Evolutionary conservation across 2,797 vertebrate genomes (phyloP), one percentile per base, ranked within the genome.

Genomic region (Falco cherrug): DNA sequence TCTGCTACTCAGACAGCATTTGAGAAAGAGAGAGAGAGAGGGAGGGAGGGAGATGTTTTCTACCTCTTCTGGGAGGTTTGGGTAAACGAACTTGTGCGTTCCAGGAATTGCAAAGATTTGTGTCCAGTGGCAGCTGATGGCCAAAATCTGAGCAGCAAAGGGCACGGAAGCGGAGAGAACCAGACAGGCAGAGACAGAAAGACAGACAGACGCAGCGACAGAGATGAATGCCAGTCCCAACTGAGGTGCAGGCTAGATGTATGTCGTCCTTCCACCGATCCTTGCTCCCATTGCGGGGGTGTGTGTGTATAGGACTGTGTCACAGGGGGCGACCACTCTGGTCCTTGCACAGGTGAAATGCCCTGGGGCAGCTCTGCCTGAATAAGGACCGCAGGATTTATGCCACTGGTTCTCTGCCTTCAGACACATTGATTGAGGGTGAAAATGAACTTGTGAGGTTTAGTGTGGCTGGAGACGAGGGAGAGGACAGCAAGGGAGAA

Each of bases 231-330:
- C 59, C 95, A 96, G 94, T 92, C 93, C 92, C 97, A 89, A 69
- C 82, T 73, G 92, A 96, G 95, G 95, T 70, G 84, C 95, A 96
- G 95, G 95, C 94, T 89, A 89, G 94, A 48, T 97, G 95, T 90
- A 68, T 95, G 97, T 95, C 95, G 97, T 97, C 97, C 97, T 97
- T 97, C 97, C 95, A 94, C 87, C 13, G 86, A 87, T 96, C 95
- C 96, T 95, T 96, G 94, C 96, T 97, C 94, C 95, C 95, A 94
- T 89, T n/a, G 54, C 1, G 26, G 93, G 89, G 77, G 90, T 5
- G 93, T 88, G 92, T 93, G 96, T 90, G 90, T 89, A 17, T 11
- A 37, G 78, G 65, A 28, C 78, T 41, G 91, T 43, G 86, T 4
- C 1, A 3, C 74, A 33, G 57, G 64, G 87, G 57, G 60, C 0